Conservation (phyloP, 2,113 vertebrate genomes). For the Anguilla japonica region DNA sequence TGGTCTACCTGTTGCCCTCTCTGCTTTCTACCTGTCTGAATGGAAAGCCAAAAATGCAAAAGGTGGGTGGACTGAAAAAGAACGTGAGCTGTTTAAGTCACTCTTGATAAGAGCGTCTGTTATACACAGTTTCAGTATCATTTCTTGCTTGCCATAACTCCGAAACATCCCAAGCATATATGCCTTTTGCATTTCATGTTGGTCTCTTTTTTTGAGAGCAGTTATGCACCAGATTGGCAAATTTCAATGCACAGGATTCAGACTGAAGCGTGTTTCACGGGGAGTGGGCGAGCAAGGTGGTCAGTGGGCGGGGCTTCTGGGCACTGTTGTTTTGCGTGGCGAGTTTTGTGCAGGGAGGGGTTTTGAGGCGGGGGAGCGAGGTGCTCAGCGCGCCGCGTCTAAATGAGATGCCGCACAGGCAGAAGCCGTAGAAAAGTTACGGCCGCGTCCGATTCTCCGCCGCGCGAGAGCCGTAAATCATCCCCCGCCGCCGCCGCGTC, state of each 20-base stretch:
- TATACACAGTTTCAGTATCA: too few relatives aligned
- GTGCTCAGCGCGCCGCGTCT: background rate
- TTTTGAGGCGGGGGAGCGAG: constrained; percentile 34
- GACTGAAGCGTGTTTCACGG: background rate
- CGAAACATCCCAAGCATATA: background rate
- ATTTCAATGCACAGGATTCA: background rate
- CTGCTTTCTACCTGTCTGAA: too few relatives aligned
- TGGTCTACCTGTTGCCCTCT: too few relatives aligned
- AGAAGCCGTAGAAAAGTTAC: constrained; percentile 3
- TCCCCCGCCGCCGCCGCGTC: background rate
- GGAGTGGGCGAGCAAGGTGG: too few relatives aligned
- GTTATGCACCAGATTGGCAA: background rate
- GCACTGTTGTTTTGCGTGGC: background rate
- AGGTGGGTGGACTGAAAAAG: too few relatives aligned
- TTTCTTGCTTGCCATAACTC: background rate
- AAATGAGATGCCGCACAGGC: constrained; percentile 2
- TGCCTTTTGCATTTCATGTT: background rate
- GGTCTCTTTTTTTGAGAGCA: too few relatives aligned
- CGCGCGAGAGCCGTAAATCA: background rate
- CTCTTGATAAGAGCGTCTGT: too few relatives aligned
- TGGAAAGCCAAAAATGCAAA: too few relatives aligned
- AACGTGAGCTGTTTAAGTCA: too few relatives aligned
- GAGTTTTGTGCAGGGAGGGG: constrained; percentile 54
- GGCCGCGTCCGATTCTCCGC: background rate
- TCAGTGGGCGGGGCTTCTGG: background rate